Conservation (phyloP, 2,797 vertebrate genomes). For the Psittacula echo region DNA sequence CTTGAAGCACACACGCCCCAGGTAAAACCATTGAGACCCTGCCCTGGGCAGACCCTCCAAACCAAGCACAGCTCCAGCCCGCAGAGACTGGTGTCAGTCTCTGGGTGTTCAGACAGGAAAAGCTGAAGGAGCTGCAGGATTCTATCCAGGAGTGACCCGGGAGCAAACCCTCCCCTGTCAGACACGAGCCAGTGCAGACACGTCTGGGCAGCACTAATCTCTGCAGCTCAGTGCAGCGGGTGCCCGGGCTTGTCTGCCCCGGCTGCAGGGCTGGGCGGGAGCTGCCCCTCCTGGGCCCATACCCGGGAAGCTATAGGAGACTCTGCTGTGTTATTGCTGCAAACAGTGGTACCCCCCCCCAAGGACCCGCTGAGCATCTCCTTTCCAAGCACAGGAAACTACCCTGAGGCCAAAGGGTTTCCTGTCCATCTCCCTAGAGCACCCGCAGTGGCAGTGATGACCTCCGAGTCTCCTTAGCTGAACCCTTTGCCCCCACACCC, state of each 20-base stretch:
- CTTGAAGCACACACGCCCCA: no score
- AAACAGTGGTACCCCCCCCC: not conserved
- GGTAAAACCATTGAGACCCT: not conserved
- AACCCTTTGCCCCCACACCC: not conserved
- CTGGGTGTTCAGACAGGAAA: not conserved
- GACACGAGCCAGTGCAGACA: not conserved
- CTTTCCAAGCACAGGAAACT: not conserved
- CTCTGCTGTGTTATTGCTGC: not conserved
- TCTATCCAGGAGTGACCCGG: not conserved
- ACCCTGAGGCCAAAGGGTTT: not conserved
- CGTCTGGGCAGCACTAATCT: not conserved
- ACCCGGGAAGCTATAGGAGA: not conserved
- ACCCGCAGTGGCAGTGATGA: accelerated
- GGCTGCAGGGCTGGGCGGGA: not conserved
- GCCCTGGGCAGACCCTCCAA: not conserved
- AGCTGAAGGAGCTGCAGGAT: not conserved
- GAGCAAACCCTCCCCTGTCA: not conserved
- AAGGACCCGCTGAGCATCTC: not conserved
- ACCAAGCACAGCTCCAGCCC: not conserved
- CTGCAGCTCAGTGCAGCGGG: not conserved
- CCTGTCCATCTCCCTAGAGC: not conserved
- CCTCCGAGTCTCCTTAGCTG: not conserved
- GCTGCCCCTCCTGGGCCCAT: not conserved
- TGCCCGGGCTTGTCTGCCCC: not conserved
- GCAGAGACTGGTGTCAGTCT: not conserved